Base-by-base conservation (phyloP, 1,140 invertebrate genomes). In the Vanessa tameamea region DNA sequence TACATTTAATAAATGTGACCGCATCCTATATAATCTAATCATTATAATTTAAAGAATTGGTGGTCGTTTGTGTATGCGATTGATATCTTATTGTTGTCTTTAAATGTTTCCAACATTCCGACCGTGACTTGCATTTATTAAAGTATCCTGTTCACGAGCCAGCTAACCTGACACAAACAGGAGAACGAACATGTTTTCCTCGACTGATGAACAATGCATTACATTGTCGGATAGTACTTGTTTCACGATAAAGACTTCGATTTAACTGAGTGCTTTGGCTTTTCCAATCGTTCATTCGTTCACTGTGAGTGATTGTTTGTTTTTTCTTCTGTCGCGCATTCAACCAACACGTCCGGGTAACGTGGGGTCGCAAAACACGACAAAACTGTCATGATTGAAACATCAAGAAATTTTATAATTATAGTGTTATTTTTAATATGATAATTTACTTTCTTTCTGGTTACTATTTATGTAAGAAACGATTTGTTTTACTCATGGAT, bases 141-240 rank as follows among this genome's bases (percentile, higher is more conserved):
- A 47, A 47, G n/a, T 69, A 68, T 63, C 65, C 72, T 69, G 51
- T 64, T 67, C 75, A 63, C 69, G 69, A 51, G 13, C 51, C 16
- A 59, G 47, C 26, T 47, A 23, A 53, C 26, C 59, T 50, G 71
- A 64, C 61, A 63, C 66, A 72, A 73, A 61, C 73, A 61, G 70
- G 67, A 64, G 69, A 72, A 66, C 69, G 69, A 66, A 37, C 55
- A 47, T 69, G 67, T 69, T 69, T 69, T 59, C 55, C 53, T 47
- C 55, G 67, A 57, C 67, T 69, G 67, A 69, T 70, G 66, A 77
- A 88, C 80, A 87, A 87, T 85, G 79, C 72, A 82, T 75, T 57
- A 80, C 70, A 86, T 31, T 31, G 85, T 84, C 65, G 78, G 55
- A 77, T 75, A 15, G 51, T 13, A 82, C 82, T 84, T 77, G 82